A percentile compares a stretch with the other conserved stretches of the same genome.
These are phyloP conservation scores for Myoxocephalus aenaeus DNA, from an alignment of 2,797 vertebrate genomes.

Conservation along the genomic window DNA sequence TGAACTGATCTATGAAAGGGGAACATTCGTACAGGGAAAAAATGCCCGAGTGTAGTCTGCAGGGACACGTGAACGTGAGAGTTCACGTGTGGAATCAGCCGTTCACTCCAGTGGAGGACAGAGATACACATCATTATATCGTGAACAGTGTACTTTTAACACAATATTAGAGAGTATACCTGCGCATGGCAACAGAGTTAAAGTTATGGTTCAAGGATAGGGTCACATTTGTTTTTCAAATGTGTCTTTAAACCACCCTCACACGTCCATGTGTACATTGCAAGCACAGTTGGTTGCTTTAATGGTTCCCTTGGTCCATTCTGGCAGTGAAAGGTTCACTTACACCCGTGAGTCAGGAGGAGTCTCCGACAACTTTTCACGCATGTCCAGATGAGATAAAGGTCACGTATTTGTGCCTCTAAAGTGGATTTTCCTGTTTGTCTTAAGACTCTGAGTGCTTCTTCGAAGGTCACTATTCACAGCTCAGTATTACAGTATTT, in stretches of 20 bases:
- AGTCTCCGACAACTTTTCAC: not conserved
- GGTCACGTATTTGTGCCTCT: slow-evolving; percentile 34
- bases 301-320: not conserved
- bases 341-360: no score
- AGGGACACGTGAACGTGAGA: not conserved
- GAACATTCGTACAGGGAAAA: not conserved
- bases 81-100: accelerated
- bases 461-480: slow-evolving; percentile 63
- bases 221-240: no score
- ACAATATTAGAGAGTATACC: not conserved
- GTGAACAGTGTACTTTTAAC: not conserved
- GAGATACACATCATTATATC: not conserved
- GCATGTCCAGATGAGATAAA: not conserved
- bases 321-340: not conserved
- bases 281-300: not conserved
- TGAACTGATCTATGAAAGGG: not conserved
- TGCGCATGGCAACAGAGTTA: not conserved
- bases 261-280: not conserved
- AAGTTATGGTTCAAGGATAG: not conserved
- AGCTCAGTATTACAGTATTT: slow-evolving; percentile 34
- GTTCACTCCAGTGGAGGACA: not conserved
- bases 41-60: not conserved
- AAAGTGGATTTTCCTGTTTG: slow-evolving; percentile 67
- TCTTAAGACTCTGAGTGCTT: slow-evolving; percentile 38
- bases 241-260: not conserved